A percentile compares a stretch with the other conserved stretches of the same genome.
phyloP scores from a whole-genome alignment of 2,113 vertebrate species.

The Penelope pileata region DNA sequence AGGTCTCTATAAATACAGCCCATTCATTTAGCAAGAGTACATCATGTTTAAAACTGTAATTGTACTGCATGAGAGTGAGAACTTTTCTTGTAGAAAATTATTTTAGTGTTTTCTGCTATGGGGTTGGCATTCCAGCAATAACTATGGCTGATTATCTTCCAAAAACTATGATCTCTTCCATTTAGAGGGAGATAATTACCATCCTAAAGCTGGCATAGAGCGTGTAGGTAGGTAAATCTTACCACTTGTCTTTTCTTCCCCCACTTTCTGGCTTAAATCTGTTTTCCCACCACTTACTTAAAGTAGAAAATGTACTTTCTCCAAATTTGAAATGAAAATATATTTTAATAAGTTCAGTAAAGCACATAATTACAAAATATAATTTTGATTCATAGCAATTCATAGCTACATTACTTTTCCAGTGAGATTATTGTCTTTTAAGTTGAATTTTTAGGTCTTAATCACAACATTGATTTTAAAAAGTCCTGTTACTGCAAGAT shows the following conservation, averaged over 20 bases:
- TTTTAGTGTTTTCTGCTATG: neutral
- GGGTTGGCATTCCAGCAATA: neutral
- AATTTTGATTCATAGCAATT: neutral
- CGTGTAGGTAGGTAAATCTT: neutral
- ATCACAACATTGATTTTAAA: neutral
- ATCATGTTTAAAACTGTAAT: neutral
- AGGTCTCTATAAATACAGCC: neutral
- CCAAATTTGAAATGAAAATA: neutral
- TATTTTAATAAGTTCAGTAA: neutral
- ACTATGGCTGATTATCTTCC: neutral
- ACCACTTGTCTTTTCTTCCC: fast-evolving
- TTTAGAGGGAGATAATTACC: neutral
- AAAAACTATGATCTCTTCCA: neutral
- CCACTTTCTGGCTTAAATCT: neutral
- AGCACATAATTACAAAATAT: neutral
- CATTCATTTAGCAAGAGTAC: neutral
- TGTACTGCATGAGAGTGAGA: neutral
- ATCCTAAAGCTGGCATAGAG: neutral
- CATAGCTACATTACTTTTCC: neutral
- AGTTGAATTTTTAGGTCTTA: neutral
- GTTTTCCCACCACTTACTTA: neutral
- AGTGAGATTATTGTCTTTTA: neutral
- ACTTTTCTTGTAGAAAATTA: neutral
- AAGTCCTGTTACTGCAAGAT: neutral
- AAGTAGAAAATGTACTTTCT: neutral